A percentile compares a stretch with the other conserved stretches of the same genome.
Evolutionary conservation across 2,113 vertebrate species (phyloP).

Genomic region (Eidolon helvum): DNA sequence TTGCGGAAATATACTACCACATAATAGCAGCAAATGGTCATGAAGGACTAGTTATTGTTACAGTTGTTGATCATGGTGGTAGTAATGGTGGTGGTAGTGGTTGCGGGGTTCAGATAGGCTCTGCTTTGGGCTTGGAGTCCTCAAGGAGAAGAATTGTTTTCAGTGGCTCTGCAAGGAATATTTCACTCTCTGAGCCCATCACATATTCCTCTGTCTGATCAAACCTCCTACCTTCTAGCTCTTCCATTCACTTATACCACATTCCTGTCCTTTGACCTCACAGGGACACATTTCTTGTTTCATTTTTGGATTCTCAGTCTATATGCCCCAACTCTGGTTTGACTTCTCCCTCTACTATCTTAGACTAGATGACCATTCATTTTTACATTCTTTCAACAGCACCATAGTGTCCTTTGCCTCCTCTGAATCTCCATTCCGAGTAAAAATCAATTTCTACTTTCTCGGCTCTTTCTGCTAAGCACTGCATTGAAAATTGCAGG

Average conservation of each 20-base stretch:
- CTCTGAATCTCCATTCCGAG: background rate
- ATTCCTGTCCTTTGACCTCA: background rate
- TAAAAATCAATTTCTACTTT: background rate
- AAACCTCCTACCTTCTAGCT: background rate
- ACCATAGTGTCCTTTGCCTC: background rate
- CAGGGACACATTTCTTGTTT: background rate
- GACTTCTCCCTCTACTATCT: background rate
- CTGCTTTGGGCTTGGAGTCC: background rate
- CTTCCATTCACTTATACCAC: background rate
- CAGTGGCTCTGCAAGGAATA: background rate
- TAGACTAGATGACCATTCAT: background rate
- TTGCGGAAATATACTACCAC: background rate
- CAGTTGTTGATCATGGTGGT: background rate
- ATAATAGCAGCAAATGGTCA: background rate
- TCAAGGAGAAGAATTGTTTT: background rate
- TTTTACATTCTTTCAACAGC: background rate
- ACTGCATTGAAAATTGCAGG: background rate
- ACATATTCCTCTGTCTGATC: background rate
- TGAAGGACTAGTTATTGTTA: background rate
- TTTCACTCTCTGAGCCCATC: background rate
- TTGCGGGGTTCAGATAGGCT: background rate
- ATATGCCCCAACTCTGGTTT: background rate
- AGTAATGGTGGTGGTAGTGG: background rate
- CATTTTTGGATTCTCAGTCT: background rate
- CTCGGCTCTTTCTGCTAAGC: background rate